Conservation (phyloP, 2,113 vertebrate genomes). For the Tympanuchus pallidicinctus region DNA sequence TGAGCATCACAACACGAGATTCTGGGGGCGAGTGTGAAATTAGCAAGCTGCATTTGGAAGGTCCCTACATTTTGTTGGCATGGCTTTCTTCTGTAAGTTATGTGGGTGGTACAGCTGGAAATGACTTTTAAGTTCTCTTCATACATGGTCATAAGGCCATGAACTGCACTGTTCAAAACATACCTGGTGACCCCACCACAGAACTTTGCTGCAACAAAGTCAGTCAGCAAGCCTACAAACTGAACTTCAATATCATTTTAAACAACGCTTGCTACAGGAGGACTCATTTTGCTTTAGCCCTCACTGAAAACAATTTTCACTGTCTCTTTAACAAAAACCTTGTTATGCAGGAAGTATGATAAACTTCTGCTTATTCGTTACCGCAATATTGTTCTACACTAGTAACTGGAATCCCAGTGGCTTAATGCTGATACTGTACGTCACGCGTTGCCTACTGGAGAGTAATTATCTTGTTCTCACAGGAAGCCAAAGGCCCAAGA, state of each 20-base stretch:
- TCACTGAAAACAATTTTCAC: not conserved
- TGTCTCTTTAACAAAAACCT: conserved; percentile 56
- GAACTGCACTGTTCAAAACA: not conserved
- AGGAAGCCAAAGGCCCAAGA: conserved; percentile 66
- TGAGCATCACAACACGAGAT: conserved; percentile 56
- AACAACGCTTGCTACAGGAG: rapidly evolving
- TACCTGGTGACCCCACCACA: not conserved
- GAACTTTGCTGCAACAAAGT: not conserved
- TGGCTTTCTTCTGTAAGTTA: conserved; percentile 22
- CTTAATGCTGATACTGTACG: conserved; percentile 50
- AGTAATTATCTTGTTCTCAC: conserved; percentile 70
- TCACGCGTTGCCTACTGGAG: conserved; percentile 54
- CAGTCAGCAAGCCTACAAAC: not conserved
- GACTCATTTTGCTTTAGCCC: not conserved
- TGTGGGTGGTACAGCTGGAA: conserved; percentile 48
- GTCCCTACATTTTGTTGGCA: not conserved
- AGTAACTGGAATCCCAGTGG: conserved; percentile 65
- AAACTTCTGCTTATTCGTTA: conserved; percentile 75
- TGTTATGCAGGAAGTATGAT: conserved; percentile 68
- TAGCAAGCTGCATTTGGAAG: conserved; percentile 35
- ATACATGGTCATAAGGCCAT: not conserved
- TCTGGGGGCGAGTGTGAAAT: conserved; percentile 55
- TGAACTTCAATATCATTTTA: not conserved
- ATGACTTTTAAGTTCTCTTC: not conserved
- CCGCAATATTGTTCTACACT: conserved; percentile 68